These are phyloP conservation scores for Chouioia cunea DNA, from an alignment of 2,888 invertebrate genomes.

Conservation along the genomic window DNA sequence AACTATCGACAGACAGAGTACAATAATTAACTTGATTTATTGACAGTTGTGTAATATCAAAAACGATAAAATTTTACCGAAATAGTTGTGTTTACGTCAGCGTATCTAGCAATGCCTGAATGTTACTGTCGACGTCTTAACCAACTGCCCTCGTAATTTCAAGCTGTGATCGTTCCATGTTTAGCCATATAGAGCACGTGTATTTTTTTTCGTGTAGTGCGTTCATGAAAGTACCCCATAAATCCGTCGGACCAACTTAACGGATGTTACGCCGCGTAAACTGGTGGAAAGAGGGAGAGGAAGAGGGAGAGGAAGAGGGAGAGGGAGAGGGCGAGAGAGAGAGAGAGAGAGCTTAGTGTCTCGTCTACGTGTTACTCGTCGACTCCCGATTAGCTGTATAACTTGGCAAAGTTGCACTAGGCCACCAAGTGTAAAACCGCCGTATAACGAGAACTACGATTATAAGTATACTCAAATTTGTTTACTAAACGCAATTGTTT, in stretches of 20 bases:
- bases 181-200: constrained; percentile 3
- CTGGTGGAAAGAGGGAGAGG: constrained; percentile 1
- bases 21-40: too few relatives aligned
- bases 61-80: too few relatives aligned
- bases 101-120: too few relatives aligned
- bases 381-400: constrained; percentile 30
- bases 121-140: too few relatives aligned
- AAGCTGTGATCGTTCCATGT: too few relatives aligned
- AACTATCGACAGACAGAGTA: too few relatives aligned
- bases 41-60: too few relatives aligned
- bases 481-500: background rate
- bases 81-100: too few relatives aligned
- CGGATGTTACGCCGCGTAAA: constrained; percentile 37
- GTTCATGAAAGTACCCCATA: constrained; percentile 34
- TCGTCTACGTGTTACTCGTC: background rate
- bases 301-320: too few relatives aligned
- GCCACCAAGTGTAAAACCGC: constrained; percentile 14
- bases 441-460: constrained; percentile 13
- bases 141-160: too few relatives aligned
- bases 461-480: background rate
- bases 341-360: background rate
- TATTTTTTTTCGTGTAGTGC: constrained; percentile 11
- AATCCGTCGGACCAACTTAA: constrained; percentile 32
- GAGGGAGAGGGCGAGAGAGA: background rate
- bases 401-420: constrained; percentile 9